Percentiles rank a stretch among this genome's conserved stretches.
These are phyloP conservation scores for Atta colombica DNA, from an alignment of 1,140 invertebrate species.

Conservation along the genomic window DNA sequence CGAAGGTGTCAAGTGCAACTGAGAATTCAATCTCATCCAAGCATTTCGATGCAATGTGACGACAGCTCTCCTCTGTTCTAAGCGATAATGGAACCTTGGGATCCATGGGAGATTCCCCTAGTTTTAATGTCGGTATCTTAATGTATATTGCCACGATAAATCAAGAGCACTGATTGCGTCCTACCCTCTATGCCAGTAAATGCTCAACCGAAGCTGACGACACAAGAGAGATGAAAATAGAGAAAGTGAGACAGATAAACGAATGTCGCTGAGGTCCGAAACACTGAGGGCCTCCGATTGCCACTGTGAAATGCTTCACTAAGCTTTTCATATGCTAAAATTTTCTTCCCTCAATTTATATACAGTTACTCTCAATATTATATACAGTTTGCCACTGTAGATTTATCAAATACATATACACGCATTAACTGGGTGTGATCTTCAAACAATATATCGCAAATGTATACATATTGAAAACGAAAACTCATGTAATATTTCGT, in stretches of 20 bases:
- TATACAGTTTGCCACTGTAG: neutral
- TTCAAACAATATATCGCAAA: neutral
- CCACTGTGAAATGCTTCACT: constrained; percentile 76
- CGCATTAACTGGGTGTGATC: constrained; percentile 2
- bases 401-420: neutral
- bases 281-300: constrained; percentile 49
- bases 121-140: constrained; percentile 87
- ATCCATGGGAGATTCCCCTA: constrained; percentile 82
- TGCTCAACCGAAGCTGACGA: constrained; percentile 34
- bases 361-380: constrained; percentile 51
- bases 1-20: constrained; percentile 43
- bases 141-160: constrained; percentile 86
- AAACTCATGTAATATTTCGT: neutral
- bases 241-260: constrained; percentile 34
- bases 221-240: constrained; percentile 39
- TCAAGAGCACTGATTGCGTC: constrained; percentile 86
- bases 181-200: constrained; percentile 78
- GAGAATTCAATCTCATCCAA: constrained; percentile 70
- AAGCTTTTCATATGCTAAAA: constrained; percentile 83
- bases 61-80: constrained; percentile 71
- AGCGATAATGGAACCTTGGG: constrained; percentile 79
- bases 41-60: constrained; percentile 61
- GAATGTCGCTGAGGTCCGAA: constrained; percentile 67
- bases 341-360: constrained; percentile 16
- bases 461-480: neutral